Conservation (phyloP, 2,113 vertebrate species). For the Chauna torquata region DNA sequence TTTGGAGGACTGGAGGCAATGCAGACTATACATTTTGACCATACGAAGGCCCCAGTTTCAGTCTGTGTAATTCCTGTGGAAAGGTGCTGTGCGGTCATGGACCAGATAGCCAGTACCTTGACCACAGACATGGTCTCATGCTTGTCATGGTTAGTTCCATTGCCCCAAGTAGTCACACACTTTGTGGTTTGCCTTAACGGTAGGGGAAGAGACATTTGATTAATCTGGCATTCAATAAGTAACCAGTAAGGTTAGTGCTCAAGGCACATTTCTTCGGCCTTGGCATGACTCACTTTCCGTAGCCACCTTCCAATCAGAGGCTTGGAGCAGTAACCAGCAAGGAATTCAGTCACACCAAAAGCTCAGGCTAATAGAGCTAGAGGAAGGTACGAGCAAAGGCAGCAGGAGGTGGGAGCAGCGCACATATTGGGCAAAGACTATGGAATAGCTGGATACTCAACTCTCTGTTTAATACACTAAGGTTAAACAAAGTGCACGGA, state of each 20-base stretch:
- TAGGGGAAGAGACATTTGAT: slow-evolving; percentile 14
- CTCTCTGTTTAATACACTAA: slow-evolving; percentile 39
- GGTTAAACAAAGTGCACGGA: slow-evolving; percentile 69
- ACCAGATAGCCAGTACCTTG: neutral
- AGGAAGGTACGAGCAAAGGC: neutral
- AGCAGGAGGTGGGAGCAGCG: neutral
- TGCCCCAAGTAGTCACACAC: neutral
- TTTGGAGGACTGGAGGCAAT: neutral
- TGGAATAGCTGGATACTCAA: slow-evolving; percentile 48
- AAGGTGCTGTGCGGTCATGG: neutral
- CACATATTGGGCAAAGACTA: neutral
- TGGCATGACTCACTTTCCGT: slow-evolving; percentile 36
- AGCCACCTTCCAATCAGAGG: slow-evolving; percentile 9
- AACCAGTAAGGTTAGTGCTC: slow-evolving; percentile 12
- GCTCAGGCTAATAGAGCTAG: neutral
- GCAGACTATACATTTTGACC: neutral
- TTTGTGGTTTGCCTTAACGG: slow-evolving; percentile 31
- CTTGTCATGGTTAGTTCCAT: neutral
- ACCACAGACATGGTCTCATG: neutral
- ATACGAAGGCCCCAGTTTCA: neutral
- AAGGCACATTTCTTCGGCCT: neutral
- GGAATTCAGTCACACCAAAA: slow-evolving; percentile 31
- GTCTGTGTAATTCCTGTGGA: neutral
- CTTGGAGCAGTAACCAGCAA: neutral
- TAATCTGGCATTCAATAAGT: slow-evolving; percentile 13